Percentiles rank a stretch among this genome's conserved stretches.
Evolutionary conservation across 2,113 vertebrate genomes (phyloP).

Genomic region (Erinaceus europaeus): DNA sequence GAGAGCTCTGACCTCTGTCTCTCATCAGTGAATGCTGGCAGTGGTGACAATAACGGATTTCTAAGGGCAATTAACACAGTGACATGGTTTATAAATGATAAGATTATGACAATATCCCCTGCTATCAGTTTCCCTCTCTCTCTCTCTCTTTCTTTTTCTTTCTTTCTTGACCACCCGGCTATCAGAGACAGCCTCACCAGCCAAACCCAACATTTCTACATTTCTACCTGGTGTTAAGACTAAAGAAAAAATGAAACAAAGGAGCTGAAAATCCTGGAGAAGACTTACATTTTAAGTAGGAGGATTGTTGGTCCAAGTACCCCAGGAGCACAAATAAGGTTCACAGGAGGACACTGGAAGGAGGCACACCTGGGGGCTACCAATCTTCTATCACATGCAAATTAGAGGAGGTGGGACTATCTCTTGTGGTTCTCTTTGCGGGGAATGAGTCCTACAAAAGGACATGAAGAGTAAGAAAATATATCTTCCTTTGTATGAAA

Average conservation of each 20-base stretch:
- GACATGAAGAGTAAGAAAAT: not conserved
- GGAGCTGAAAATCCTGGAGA: not conserved
- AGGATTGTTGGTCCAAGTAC: not conserved
- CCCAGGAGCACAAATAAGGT: not conserved
- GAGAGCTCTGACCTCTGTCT: slow-evolving; percentile 39
- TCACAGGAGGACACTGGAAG: not conserved
- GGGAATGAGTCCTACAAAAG: not conserved
- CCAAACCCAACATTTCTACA: slow-evolving; percentile 3
- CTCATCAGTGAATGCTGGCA: not conserved
- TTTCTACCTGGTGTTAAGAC: slow-evolving; percentile 5
- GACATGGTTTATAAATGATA: slow-evolving; percentile 56
- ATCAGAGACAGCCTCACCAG: not conserved
- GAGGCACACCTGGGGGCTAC: not conserved
- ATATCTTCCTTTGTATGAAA: not conserved
- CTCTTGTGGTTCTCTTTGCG: not conserved
- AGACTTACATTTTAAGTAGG: not conserved
- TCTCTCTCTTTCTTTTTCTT: slow-evolving; percentile 40
- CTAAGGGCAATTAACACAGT: slow-evolving; percentile 38
- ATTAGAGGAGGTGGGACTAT: no score
- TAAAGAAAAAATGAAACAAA: not conserved
- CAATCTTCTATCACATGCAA: not conserved
- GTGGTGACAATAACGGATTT: slow-evolving; percentile 51
- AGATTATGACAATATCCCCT: slow-evolving; percentile 36
- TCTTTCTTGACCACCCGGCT: slow-evolving; percentile 36
- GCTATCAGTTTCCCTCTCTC: slow-evolving; percentile 1